A percentile compares a stretch with the other conserved stretches of the same genome.
phyloP scores from a whole-genome alignment of 2,113 vertebrate species.

The Gymnocephalus cernua region DNA sequence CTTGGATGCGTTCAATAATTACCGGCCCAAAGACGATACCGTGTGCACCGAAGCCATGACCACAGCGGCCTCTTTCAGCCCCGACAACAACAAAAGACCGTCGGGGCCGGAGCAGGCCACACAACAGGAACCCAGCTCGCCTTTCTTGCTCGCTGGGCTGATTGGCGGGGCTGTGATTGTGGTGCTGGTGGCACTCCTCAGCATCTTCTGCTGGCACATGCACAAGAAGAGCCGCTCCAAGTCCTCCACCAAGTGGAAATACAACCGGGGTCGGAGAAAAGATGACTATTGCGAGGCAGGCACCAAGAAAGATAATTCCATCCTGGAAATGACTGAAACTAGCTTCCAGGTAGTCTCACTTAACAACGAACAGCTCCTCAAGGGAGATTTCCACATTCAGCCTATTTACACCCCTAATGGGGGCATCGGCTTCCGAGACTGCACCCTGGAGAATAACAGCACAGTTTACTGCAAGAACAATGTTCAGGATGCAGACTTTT shows the following conservation, averaged over 20 bases:
- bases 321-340: slow-evolving; percentile 98
- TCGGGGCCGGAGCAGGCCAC: slow-evolving; percentile 91
- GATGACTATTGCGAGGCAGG: slow-evolving; percentile 95
- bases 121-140: slow-evolving; percentile 89
- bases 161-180: slow-evolving; percentile 92
- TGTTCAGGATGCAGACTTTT: slow-evolving; percentile 91
- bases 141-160: slow-evolving; percentile 91
- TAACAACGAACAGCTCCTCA: slow-evolving; percentile 98
- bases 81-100: slow-evolving; percentile 87
- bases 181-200: slow-evolving; percentile 89
- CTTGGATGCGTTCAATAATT: slow-evolving; percentile 90
- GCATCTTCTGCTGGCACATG: slow-evolving; percentile 95
- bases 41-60: slow-evolving; percentile 92
- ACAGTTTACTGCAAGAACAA: slow-evolving; percentile 92
- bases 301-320: slow-evolving; percentile 97
- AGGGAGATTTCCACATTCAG: slow-evolving; percentile 96
- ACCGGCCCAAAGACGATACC: slow-evolving; percentile 88
- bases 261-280: slow-evolving; percentile 94
- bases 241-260: slow-evolving; percentile 94
- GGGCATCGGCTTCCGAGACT: slow-evolving; percentile 92
- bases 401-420: slow-evolving; percentile 96
- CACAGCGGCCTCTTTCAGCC: slow-evolving; percentile 84
- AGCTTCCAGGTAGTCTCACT: slow-evolving; percentile 97
- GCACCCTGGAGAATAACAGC: slow-evolving; percentile 92
- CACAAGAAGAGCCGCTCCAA: slow-evolving; percentile 89